Conservation (phyloP, 2,888 invertebrate genomes). For the Dolomedes plantarius region DNA sequence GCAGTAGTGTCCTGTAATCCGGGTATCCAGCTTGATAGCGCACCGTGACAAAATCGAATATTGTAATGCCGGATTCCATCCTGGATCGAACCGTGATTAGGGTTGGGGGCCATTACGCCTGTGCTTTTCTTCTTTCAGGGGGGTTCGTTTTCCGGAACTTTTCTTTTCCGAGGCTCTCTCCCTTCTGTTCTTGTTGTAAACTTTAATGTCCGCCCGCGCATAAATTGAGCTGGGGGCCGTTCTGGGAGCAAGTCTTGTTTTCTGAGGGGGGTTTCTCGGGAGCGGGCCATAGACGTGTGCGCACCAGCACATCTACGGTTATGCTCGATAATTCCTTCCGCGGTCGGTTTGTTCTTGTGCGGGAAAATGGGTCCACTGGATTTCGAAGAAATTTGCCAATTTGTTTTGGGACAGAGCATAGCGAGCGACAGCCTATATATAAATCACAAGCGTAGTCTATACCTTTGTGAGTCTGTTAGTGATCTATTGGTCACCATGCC, state of each 20-base stretch:
- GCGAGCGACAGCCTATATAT: too few species aligned
- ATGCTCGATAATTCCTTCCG: too few species aligned
- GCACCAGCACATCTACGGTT: too few species aligned
- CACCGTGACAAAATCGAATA: constrained; percentile 70
- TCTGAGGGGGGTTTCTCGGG: background rate
- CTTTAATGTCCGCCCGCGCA: constrained; percentile 67
- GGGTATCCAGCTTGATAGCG: constrained; percentile 46
- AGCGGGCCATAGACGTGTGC: background rate
- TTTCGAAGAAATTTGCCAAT: too few species aligned
- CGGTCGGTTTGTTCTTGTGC: too few species aligned
- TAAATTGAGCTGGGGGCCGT: constrained; percentile 30
- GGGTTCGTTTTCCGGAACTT: constrained; percentile 19
- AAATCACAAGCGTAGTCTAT: too few species aligned
- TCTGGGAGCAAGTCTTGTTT: background rate
- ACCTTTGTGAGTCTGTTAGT: too few species aligned
- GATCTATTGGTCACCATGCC: too few species aligned
- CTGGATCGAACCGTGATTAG: constrained; percentile 69
- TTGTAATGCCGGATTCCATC: constrained; percentile 65
- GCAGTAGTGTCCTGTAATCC: constrained; percentile 25
- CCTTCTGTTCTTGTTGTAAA: constrained; percentile 57
- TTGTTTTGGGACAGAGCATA: too few species aligned
- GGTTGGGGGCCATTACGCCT: constrained; percentile 51
- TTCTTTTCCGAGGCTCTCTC: constrained; percentile 10
- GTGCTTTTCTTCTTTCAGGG: constrained; percentile 27
- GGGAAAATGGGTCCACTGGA: too few species aligned